These are phyloP conservation scores for Sebastes paucispinis DNA, from an alignment of 2,797 vertebrate genomes.

Conservation along the genomic window DNA sequence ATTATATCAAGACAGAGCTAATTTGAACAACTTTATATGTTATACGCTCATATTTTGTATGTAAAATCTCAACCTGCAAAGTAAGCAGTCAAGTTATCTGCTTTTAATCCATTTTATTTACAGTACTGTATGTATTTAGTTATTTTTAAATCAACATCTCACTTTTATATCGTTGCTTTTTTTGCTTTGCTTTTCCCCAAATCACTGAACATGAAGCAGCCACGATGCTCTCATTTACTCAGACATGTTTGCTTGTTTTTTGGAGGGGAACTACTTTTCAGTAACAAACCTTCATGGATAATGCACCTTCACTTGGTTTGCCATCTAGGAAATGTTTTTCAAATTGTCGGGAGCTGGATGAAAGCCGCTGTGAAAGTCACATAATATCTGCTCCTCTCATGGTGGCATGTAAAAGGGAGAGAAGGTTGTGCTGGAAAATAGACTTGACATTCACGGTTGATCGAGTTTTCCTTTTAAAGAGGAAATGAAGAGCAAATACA, in stretches of 20 bases:
- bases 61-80: background rate
- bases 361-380: constrained; percentile 22
- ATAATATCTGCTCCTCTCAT: constrained; percentile 12
- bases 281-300: constrained; percentile 18
- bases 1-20: background rate
- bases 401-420: background rate
- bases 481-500: background rate
- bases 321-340: constrained; percentile 1
- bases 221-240: background rate
- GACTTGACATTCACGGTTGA: constrained; percentile 34
- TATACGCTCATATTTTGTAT: background rate
- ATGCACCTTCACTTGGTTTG: constrained; percentile 9
- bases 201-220: background rate
- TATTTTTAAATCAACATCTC: background rate
- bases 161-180: background rate
- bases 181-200: background rate
- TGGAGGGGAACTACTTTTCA: background rate
- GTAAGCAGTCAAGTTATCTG: background rate
- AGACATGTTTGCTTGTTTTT: background rate
- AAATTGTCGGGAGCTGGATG: background rate
- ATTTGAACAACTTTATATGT: background rate
- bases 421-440: constrained; percentile 17
- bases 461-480: constrained; percentile 18
- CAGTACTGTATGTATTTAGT: background rate
- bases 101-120: background rate